Base-by-base conservation (phyloP, 2,113 vertebrate genomes). In the Leiothrix lutea region DNA sequence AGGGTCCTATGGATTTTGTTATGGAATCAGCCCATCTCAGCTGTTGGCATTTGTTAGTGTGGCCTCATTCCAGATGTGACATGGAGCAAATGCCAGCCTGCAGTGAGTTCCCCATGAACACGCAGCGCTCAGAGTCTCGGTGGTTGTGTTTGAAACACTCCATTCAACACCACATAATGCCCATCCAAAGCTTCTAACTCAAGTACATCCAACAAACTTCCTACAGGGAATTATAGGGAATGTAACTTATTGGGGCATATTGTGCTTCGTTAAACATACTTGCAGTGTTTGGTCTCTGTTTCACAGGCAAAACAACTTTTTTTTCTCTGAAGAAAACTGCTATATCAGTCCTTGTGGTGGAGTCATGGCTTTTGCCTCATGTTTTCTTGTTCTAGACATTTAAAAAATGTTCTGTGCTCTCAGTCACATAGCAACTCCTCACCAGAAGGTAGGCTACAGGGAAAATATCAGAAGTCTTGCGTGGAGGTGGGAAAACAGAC, bases 131-230 rank as follows among this genome's bases (percentile, higher is more conserved):
- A 2, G 62, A 66, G 87, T 53, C 80, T 58, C 9, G 21, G 92
- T 71, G 75, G 35, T 51, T 89, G 83, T 53, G 53, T 92, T 94
- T 67, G 74, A 70, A 88, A 83, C 93, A 56, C 85, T 94, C 85
- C 96, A 35, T 58, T 15, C 8, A 11, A 8, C 81, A 85, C 19
- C 4, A 69, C 28, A 17, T 36, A 51, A 75, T 72, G 80, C 58
- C 96, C 51, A 82, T 88, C 80, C 83, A 97, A 86, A 97, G 86
- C 94, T 95, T 88, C 87, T 86, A 70, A 73, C 84, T 97, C 44
- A 93, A 93, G 62, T 93, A 40, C 64, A 58, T 80, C 78, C 79
- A 75, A 65, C 86, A 86, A 80, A 79, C 87, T 54, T 95, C 58
- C 86, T 96, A 56, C 96, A 93, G 83, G 92, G 95, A 94, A 90